Conservation (phyloP, 2,797 vertebrate species). For the Crax fasciolata region DNA sequence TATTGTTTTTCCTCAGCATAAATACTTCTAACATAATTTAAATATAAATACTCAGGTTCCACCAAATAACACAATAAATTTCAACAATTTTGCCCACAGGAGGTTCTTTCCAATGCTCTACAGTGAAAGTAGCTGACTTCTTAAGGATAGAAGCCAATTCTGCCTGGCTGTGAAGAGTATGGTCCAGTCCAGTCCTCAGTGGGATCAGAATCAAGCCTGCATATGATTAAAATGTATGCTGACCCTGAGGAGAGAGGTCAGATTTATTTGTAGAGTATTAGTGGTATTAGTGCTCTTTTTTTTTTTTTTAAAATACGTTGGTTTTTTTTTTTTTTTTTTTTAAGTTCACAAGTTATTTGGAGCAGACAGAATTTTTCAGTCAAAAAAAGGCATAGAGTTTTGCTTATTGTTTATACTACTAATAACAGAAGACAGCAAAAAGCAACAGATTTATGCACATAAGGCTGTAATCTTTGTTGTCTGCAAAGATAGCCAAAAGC, state of each 20-base stretch:
- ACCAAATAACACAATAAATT: constrained; percentile 11
- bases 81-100: not conserved
- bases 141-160: not conserved
- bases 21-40: not conserved
- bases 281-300: not conserved
- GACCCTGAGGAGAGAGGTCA: not conserved
- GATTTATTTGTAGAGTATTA: not conserved
- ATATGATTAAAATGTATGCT: not conserved
- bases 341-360: not conserved
- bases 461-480: not conserved
- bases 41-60: not conserved
- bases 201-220: not conserved
- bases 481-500: not conserved
- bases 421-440: not conserved
- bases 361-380: not conserved
- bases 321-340: not conserved
- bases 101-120: not conserved
- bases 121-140: not conserved
- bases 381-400: not conserved
- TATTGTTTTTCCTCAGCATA: not conserved
- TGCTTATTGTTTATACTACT: not conserved
- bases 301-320: not conserved
- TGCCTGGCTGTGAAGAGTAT: not conserved
- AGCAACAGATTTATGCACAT: not conserved
- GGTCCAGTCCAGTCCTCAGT: not conserved